These are phyloP conservation scores for Athene cunicularia DNA, from an alignment of 2,113 vertebrate species.

Conservation along the genomic window DNA sequence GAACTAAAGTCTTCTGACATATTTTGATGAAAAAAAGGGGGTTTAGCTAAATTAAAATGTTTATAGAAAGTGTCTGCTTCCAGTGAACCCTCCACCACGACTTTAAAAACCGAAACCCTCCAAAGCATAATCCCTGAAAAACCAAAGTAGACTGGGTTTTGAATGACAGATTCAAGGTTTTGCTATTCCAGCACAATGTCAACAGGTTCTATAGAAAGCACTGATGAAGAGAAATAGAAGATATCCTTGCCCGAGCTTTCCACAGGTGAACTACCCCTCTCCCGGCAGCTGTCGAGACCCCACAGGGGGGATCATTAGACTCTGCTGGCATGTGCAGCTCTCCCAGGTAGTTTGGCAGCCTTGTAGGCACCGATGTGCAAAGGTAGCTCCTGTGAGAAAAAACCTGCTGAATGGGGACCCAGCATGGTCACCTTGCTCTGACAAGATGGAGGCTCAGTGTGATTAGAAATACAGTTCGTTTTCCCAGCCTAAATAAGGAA, in stretches of 20 bases:
- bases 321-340: accelerated
- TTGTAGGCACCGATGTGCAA: background rate
- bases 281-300: background rate
- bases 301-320: background rate
- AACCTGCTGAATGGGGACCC: background rate
- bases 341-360: background rate
- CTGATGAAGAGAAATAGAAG: background rate
- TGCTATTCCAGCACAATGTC: background rate
- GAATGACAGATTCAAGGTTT: background rate
- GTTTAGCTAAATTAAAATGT: background rate
- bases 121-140: background rate
- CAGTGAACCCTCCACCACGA: background rate
- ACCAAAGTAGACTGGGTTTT: background rate
- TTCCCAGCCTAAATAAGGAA: background rate
- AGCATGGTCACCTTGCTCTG: background rate
- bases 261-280: background rate
- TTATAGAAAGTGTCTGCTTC: background rate
- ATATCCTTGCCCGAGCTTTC: background rate
- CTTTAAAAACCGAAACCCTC: background rate
- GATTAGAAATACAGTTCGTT: background rate
- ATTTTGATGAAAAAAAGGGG: background rate
- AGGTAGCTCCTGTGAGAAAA: background rate
- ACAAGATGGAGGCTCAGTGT: background rate
- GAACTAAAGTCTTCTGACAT: background rate
- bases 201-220: background rate